phyloP scores from a whole-genome alignment of 2,888 invertebrate species.

The Timema cristinae region DNA sequence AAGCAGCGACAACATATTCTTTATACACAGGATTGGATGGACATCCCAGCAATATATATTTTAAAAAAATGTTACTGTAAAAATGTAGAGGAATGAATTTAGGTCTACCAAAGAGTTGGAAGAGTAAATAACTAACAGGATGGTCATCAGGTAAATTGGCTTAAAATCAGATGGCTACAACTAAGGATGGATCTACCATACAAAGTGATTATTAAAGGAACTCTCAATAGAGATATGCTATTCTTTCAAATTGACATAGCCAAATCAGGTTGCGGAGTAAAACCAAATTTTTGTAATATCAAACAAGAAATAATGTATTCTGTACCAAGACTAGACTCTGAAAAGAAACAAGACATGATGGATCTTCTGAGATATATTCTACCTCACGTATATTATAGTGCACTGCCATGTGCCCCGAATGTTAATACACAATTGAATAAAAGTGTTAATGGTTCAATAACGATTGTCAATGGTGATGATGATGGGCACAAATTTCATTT shows the following conservation, averaged over 20 bases:
- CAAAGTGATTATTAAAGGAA: neutral
- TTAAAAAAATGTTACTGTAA: neutral
- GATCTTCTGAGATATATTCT: conserved; percentile 20
- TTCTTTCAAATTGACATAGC: neutral
- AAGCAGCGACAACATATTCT: too few species aligned
- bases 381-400: conserved; percentile 20
- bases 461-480: too few species aligned
- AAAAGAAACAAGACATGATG: neutral
- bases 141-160: too few species aligned
- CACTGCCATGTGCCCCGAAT: too few species aligned
- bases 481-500: too few species aligned
- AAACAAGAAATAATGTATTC: neutral
- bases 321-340: neutral
- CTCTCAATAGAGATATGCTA: neutral
- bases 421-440: too few species aligned
- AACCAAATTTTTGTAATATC: neutral
- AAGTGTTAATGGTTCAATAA: too few species aligned
- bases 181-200: neutral
- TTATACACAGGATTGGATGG: conserved; percentile 1
- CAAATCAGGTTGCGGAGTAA: neutral
- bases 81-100: neutral
- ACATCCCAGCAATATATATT: neutral
- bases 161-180: too few species aligned
- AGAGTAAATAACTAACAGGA: neutral
- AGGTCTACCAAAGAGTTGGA: neutral